phyloP scores from a whole-genome alignment of 1,140 invertebrate genomes.

The Hypothenemus hampei region DNA sequence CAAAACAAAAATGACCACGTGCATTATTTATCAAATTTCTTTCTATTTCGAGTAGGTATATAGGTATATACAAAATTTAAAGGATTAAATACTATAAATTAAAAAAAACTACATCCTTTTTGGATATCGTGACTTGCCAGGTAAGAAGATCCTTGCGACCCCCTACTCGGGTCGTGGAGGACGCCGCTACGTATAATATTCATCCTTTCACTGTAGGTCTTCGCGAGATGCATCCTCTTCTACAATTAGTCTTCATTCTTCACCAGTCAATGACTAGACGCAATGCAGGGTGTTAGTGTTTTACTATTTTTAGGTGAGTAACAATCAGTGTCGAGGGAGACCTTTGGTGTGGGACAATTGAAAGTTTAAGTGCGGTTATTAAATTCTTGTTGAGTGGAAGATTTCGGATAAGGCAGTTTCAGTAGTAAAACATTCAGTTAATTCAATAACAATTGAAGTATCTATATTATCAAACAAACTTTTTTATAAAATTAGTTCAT shows the following conservation, averaged over 20 bases:
- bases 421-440: too few species aligned
- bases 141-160: slow-evolving; percentile 19
- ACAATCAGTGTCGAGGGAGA: not conserved
- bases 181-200: slow-evolving; percentile 3
- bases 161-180: slow-evolving; percentile 1
- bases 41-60: too few species aligned
- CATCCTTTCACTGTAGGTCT: slow-evolving; percentile 31
- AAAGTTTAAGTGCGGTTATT: too few species aligned
- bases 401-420: too few species aligned
- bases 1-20: too few species aligned
- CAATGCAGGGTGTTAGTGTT: slow-evolving; percentile 41
- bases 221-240: slow-evolving; percentile 27
- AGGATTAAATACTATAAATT: too few species aligned
- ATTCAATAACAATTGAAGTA: too few species aligned
- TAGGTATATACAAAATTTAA: not conserved
- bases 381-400: too few species aligned
- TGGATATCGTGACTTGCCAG: not conserved
- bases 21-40: too few species aligned
- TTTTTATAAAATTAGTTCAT: too few species aligned
- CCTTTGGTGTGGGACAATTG: too few species aligned
- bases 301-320: slow-evolving; percentile 43
- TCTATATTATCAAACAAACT: too few species aligned
- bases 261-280: slow-evolving; percentile 39
- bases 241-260: slow-evolving; percentile 31
- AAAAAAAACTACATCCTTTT: slow-evolving; percentile 1